phyloP scores from a whole-genome alignment of 2,797 vertebrate genomes.

The Enteromius anoplus region DNA sequence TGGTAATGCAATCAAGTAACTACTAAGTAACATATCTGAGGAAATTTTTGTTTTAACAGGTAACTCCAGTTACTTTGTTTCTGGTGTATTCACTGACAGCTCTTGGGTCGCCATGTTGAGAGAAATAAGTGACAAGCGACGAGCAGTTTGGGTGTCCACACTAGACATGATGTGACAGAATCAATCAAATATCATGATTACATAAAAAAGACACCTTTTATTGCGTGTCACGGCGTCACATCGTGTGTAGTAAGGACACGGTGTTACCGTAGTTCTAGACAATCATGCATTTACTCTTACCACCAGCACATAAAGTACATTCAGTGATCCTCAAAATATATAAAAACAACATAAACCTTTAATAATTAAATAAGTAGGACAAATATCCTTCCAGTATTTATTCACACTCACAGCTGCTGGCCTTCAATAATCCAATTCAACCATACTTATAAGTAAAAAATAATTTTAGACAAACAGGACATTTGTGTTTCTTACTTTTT shows the following conservation, averaged over 20 bases:
- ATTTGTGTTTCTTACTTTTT: not conserved
- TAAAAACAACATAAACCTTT: not conserved
- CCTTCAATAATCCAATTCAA: not conserved
- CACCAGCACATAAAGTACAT: not conserved
- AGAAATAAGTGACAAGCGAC: not conserved
- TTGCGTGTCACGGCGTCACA: too few species aligned
- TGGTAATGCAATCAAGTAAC: not conserved
- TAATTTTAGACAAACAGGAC: not conserved
- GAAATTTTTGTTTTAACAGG: not conserved
- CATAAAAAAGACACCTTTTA: too few species aligned
- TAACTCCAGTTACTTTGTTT: not conserved
- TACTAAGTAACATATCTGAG: not conserved
- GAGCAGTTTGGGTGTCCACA: too few species aligned
- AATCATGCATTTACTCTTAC: not conserved
- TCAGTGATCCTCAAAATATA: not conserved
- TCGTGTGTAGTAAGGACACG: too few species aligned
- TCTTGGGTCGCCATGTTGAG: not conserved
- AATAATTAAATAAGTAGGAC: not conserved
- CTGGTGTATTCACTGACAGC: not conserved
- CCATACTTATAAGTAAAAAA: not conserved
- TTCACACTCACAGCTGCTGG: not conserved
- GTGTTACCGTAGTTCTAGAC: not conserved
- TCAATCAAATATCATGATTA: too few species aligned
- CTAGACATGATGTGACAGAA: too few species aligned
- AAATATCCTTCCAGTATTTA: not conserved